phyloP scores from a whole-genome alignment of 1,140 invertebrate species.

The Caerostris darwini region DNA sequence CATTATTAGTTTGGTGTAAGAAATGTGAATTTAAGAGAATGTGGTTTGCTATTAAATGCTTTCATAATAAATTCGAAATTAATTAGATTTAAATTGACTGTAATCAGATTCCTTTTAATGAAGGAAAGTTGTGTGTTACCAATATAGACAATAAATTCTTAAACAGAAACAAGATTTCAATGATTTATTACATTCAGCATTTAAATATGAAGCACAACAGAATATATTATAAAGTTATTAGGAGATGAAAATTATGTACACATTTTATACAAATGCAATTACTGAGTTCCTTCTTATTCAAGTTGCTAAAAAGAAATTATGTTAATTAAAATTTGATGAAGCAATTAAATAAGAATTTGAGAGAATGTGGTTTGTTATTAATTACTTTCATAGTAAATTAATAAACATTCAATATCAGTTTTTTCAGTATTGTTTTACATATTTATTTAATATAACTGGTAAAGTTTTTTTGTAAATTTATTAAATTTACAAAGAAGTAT shows the following conservation, averaged over 20 bases:
- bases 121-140: too few relatives aligned
- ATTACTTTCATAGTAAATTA: background rate
- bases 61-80: background rate
- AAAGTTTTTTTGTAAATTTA: too few relatives aligned
- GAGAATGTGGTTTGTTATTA: background rate
- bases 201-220: slow-evolving; percentile 15
- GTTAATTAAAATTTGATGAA: background rate
- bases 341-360: background rate
- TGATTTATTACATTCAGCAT: slow-evolving; percentile 11
- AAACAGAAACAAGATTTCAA: background rate
- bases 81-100: too few relatives aligned
- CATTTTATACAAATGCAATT: background rate
- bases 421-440: background rate
- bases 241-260: background rate
- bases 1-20: too few relatives aligned
- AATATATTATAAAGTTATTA: background rate
- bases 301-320: background rate
- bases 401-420: background rate
- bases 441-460: too few relatives aligned
- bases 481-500: too few relatives aligned
- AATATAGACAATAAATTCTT: background rate
- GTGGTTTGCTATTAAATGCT: background rate
- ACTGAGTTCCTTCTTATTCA: background rate
- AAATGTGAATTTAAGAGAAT: too few relatives aligned
- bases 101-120: too few relatives aligned